A percentile compares a stretch with the other conserved stretches of the same genome.
phyloP scores from a whole-genome alignment of 2,113 vertebrate species.

The Recurvirostra avosetta region DNA sequence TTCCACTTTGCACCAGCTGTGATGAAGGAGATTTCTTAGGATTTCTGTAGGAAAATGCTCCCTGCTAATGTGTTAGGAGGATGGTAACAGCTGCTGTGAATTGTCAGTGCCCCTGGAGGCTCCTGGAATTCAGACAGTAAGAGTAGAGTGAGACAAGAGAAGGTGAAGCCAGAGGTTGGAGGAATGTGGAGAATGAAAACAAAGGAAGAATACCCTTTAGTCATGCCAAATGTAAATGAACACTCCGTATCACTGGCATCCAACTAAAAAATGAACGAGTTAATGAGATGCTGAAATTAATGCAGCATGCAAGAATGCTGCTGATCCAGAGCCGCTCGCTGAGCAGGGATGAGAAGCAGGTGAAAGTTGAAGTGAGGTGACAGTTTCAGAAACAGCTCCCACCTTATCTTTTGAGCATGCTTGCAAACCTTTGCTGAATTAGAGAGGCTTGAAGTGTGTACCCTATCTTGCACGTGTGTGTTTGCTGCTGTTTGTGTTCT shows the following conservation, averaged over 20 bases:
- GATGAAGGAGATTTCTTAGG: neutral
- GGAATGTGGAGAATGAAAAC: neutral
- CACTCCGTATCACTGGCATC: rapidly evolving
- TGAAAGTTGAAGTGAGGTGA: neutral
- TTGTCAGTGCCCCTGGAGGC: neutral
- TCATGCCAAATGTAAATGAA: neutral
- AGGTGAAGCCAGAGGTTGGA: neutral
- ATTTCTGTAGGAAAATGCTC: neutral
- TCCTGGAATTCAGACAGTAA: neutral
- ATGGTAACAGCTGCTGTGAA: neutral
- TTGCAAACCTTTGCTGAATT: neutral
- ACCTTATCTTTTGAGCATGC: rapidly evolving
- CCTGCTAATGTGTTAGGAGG: neutral
- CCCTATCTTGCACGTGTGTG: neutral
- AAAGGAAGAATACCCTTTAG: neutral
- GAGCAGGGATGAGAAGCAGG: neutral
- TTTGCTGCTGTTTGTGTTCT: neutral
- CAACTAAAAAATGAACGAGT: neutral
- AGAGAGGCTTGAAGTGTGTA: neutral
- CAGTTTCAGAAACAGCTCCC: neutral
- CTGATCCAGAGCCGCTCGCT: rapidly evolving
- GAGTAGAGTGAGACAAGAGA: neutral
- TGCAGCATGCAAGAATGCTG: rapidly evolving
- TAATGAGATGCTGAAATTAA: neutral
- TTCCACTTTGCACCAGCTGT: neutral